Conservation (phyloP, 2,113 vertebrate genomes). For the Fregata magnificens region DNA sequence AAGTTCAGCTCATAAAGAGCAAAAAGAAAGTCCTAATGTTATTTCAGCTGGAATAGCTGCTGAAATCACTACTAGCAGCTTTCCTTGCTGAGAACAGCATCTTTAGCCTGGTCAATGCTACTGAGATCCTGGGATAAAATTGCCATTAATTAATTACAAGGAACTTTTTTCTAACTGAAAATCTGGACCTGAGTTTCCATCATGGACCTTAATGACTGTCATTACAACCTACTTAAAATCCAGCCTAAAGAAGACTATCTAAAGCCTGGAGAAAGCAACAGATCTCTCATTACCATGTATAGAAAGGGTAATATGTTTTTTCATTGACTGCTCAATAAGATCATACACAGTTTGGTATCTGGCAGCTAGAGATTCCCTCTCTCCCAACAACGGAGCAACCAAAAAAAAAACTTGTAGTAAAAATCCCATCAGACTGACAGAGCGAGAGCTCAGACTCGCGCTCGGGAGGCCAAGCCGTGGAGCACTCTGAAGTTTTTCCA, state of each 20-base stretch:
- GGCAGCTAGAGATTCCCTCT: neutral
- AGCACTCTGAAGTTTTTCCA: conserved; percentile 42
- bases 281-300: neutral
- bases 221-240: neutral
- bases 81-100: neutral
- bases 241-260: neutral
- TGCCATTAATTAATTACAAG: neutral
- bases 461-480: neutral
- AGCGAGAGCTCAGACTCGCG: neutral
- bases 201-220: neutral
- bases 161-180: neutral
- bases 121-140: neutral
- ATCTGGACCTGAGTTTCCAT: neutral
- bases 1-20: neutral
- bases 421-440: conserved; percentile 1
- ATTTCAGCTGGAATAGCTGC: conserved; percentile 53
- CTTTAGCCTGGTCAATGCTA: neutral
- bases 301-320: neutral
- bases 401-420: neutral
- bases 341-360: neutral
- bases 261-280: neutral
- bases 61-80: conserved; percentile 1
- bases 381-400: neutral
- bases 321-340: neutral
- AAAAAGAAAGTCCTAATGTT: conserved; percentile 12